Base-by-base conservation (phyloP, 2,113 vertebrate genomes). In the Spheniscus mendiculus region DNA sequence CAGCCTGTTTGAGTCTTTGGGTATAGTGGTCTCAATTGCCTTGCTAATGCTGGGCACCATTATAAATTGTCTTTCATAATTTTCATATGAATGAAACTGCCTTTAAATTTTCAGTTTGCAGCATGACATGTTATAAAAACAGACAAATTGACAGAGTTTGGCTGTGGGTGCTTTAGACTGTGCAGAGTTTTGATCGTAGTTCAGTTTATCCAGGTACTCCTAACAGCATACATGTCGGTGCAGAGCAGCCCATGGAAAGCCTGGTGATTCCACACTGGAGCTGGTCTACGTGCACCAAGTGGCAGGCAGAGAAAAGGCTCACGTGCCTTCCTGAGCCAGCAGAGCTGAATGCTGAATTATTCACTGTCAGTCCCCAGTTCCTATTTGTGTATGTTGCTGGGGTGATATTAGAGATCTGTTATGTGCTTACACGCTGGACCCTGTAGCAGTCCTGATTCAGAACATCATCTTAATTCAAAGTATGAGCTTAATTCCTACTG, bases 151-250 rank as follows among this genome's bases (percentile, higher is more conserved):
- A 13, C 27, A 50, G 53, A 65, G 10, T 89, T 87, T 87, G 67
- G 23, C 6, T 65, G 34, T 34, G 42, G 7, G 3, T 83, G 56
- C 52, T 76, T 21, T 59, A 36, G 32, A 17, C 34, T 32, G 13
- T 72, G 38, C 38, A 26, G 19, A 15, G 8, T 38, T 86, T 45
- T 87, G 34, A 34, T 34, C 9, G 42, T 18, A 76, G 23, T 29
- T 72, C n/a, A 5, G 27, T 67, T 78, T 58, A 69, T 47, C 36
- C 23, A 67, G 42, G 10, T 30, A 36, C 4, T 80, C 22, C 21
- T 53, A 27, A 27, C 21, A 80, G 32, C 11, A 8, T 16, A 10
- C 34, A 10, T 0, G 0, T 17, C 7, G 27, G 21, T 63, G 18
- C 44, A 38, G 62, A 79, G 18, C 40, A 76, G 55, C 36, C 74